Conservation (phyloP, 2,797 vertebrate genomes). For the Enteromius paludinosus region DNA sequence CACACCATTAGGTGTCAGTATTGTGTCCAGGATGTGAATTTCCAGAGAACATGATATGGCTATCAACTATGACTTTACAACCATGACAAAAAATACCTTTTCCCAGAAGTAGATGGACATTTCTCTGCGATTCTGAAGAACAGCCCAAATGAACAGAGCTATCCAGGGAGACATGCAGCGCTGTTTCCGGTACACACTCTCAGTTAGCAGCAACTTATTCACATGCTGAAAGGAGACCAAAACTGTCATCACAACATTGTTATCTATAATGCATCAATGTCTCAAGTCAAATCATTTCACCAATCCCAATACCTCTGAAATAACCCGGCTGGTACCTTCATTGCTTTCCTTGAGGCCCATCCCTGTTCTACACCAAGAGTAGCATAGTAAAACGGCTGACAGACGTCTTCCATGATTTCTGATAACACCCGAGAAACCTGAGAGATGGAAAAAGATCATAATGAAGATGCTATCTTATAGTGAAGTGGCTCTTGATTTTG, state of each 20-base stretch:
- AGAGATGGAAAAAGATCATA: background rate
- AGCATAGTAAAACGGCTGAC: constrained; percentile 75
- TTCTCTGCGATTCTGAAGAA: constrained; percentile 84
- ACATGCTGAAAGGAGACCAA: constrained; percentile 52
- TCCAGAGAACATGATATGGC: background rate
- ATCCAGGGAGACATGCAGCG: constrained; percentile 78
- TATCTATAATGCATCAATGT: background rate
- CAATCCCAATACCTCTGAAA: background rate
- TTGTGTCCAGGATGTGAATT: background rate
- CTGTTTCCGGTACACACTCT: constrained; percentile 64
- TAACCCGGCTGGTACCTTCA: constrained; percentile 63
- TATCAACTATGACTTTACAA: background rate
- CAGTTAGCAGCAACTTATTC: constrained; percentile 62
- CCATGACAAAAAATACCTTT: constrained; percentile 74
- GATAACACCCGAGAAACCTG: constrained; percentile 74
- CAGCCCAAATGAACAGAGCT: constrained; percentile 86
- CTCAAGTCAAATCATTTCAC: background rate
- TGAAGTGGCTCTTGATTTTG: background rate
- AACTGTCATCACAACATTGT: background rate
- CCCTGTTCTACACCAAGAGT: constrained; percentile 60
- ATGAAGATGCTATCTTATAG: background rate
- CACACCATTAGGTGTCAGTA: background rate
- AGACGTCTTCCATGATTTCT: constrained; percentile 75
- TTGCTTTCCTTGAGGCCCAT: constrained; percentile 60
- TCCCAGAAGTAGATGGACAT: constrained; percentile 92